These are phyloP conservation scores for Tenthredo scrophulariae DNA, from an alignment of 2,888 invertebrate species.

Conservation along the genomic window DNA sequence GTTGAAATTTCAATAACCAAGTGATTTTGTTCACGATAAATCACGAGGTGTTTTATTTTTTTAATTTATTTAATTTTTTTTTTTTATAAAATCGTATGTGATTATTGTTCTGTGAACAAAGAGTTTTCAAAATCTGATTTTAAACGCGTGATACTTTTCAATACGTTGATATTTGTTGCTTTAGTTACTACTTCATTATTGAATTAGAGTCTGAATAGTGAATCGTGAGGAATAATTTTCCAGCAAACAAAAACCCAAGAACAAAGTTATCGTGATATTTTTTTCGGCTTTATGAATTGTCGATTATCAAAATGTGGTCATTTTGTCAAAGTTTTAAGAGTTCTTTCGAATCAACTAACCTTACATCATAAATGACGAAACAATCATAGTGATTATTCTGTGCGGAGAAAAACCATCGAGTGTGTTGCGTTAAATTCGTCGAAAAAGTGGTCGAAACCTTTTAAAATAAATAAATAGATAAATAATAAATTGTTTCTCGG, in stretches of 20 bases:
- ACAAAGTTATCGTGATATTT: no score
- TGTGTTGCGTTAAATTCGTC: background rate
- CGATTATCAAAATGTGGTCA: background rate
- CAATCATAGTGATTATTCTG: background rate
- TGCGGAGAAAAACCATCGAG: background rate
- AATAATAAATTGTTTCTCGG: background rate
- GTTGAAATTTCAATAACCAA: background rate
- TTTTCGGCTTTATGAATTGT: no score
- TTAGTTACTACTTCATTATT: background rate
- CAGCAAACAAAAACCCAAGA: background rate
- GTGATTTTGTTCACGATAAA: background rate
- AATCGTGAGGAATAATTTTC: background rate
- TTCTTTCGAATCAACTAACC: background rate
- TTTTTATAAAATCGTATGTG: background rate
- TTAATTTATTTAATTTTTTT: no score
- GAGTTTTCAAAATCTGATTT: background rate
- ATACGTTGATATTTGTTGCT: background rate
- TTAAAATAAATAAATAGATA: background rate
- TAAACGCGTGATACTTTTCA: background rate
- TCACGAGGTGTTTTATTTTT: background rate
- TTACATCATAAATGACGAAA: background rate
- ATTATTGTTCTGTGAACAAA: background rate
- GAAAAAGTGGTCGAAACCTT: background rate
- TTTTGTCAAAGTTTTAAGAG: background rate
- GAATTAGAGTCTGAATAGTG: background rate